Percentiles rank a stretch among this genome's conserved stretches.
Evolutionary conservation across 2,113 vertebrate genomes (phyloP).

Genomic region (Hemiscyllium ocellatum): DNA sequence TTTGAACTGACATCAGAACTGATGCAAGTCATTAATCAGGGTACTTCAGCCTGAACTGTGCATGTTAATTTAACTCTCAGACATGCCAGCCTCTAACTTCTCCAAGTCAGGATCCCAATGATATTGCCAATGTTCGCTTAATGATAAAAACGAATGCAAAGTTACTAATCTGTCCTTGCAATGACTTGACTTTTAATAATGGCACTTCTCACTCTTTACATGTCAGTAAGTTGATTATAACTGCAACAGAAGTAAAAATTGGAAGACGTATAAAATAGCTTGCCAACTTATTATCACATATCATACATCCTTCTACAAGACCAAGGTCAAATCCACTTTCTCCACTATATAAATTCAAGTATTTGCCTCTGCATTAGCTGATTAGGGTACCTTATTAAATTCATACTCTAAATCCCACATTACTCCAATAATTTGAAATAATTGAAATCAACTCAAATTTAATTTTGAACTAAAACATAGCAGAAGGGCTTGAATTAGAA

Average conservation of each 20-base stretch:
- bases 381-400: neutral
- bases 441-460: neutral
- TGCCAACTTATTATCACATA: neutral
- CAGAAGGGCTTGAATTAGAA: neutral
- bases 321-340: neutral
- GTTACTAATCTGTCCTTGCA: neutral
- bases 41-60: neutral
- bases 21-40: constrained; percentile 19
- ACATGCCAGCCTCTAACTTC: neutral
- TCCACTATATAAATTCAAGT: neutral
- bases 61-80: neutral
- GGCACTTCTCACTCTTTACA: neutral
- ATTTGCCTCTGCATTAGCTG: neutral
- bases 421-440: neutral
- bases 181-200: neutral
- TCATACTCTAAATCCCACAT: neutral
- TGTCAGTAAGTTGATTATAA: neutral
- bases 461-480: neutral
- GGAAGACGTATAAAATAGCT: neutral
- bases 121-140: neutral
- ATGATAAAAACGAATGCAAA: neutral
- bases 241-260: neutral
- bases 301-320: neutral
- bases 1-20: constrained; percentile 14
- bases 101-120: neutral